Percentiles rank a stretch among this genome's conserved stretches.
Evolutionary conservation across 2,113 vertebrate genomes (phyloP).

Genomic region (Ramphastos sulfuratus): DNA sequence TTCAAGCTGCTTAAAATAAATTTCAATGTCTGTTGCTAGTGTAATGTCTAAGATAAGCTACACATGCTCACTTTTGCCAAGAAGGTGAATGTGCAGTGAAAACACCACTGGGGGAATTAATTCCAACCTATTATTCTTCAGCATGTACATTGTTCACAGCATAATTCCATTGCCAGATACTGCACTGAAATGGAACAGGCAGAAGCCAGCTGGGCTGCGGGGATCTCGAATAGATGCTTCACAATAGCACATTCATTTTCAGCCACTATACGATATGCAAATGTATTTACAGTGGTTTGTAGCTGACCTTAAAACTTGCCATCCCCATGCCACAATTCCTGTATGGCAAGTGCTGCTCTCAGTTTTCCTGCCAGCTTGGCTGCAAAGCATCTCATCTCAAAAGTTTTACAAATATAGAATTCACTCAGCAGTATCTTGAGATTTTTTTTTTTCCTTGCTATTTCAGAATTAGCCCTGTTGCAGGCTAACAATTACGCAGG

Average conservation of each 20-base stretch:
- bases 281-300: slow-evolving; percentile 16
- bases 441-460: background rate
- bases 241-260: slow-evolving; percentile 39
- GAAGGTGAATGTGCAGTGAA: slow-evolving; percentile 37
- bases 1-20: slow-evolving; percentile 20
- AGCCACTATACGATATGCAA: background rate
- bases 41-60: slow-evolving; percentile 34
- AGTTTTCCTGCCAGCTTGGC: background rate
- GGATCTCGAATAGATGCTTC: slow-evolving; percentile 24
- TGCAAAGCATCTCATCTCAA: background rate
- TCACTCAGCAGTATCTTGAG: background rate
- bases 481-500: background rate
- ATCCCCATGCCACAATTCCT: background rate
- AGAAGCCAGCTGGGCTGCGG: background rate
- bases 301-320: slow-evolving; percentile 39
- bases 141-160: slow-evolving; percentile 22
- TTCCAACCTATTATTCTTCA: slow-evolving; percentile 49
- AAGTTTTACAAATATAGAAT: background rate
- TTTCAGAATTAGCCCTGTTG: background rate
- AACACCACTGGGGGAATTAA: slow-evolving; percentile 44
- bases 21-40: slow-evolving; percentile 8
- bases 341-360: background rate
- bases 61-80: slow-evolving; percentile 22
- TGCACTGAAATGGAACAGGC: slow-evolving; percentile 1
- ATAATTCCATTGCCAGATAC: slow-evolving; percentile 41